These are phyloP conservation scores for Bungarus multicinctus DNA, from an alignment of 2,113 vertebrate genomes.

Conservation along the genomic window DNA sequence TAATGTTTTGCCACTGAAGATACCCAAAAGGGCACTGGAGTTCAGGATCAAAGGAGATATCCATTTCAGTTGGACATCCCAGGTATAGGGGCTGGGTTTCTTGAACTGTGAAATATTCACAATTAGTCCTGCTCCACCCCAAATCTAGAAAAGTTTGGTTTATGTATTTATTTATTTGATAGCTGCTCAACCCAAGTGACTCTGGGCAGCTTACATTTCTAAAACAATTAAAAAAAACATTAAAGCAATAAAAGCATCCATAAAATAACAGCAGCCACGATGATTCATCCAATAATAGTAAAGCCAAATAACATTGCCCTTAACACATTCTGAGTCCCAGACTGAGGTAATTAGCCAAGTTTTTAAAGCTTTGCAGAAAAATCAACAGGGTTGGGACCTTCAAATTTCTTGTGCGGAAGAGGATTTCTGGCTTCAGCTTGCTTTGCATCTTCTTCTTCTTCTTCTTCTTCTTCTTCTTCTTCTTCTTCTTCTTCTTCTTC, in stretches of 20 bases:
- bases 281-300: neutral
- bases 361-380: neutral
- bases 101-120: neutral
- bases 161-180: too few relatives aligned
- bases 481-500: too few relatives aligned
- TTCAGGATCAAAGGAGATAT: slow-evolving; percentile 74
- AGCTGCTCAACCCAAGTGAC: too few relatives aligned
- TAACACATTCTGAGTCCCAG: neutral
- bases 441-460: too few relatives aligned
- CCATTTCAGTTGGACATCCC: slow-evolving; percentile 73
- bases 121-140: neutral
- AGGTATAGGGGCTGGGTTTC: slow-evolving; percentile 61
- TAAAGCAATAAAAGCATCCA: neutral
- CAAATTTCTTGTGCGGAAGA: neutral
- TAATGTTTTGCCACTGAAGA: slow-evolving; percentile 46
- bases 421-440: too few relatives aligned
- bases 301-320: neutral
- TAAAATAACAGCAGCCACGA: neutral
- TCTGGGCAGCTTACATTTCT: too few relatives aligned
- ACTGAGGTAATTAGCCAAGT: neutral
- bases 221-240: neutral
- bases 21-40: slow-evolving; percentile 33
- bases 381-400: too few relatives aligned
- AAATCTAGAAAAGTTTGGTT: neutral
- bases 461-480: too few relatives aligned